These are phyloP conservation scores for Zhuqinia jingwanae DNA, from an alignment of 2,888 invertebrate species.

Conservation along the genomic window DNA sequence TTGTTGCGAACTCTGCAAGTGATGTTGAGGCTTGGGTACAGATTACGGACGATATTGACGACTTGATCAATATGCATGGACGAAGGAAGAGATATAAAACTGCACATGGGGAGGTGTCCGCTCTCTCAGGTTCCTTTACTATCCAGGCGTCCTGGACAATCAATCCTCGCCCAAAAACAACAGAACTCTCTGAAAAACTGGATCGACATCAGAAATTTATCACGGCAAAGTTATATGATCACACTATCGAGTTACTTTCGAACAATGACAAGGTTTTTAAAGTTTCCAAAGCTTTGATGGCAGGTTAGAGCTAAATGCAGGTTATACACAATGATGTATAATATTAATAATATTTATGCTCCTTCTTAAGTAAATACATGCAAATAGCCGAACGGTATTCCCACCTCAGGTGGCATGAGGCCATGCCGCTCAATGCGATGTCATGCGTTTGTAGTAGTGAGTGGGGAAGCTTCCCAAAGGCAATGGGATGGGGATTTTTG, in stretches of 20 bases:
- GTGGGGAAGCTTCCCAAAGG: no score
- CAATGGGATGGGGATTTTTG: no score
- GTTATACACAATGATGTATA: no score
- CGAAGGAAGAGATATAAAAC: conserved; percentile 4
- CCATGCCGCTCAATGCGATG: no score
- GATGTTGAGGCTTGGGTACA: not conserved
- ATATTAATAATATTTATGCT: no score
- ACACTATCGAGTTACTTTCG: not conserved
- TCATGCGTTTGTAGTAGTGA: no score
- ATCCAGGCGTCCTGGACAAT: not conserved
- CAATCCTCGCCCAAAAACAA: not conserved
- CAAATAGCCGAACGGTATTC: no score
- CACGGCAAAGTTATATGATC: conserved; percentile 15
- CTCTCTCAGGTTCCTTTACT: not conserved
- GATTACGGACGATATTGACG: conserved; percentile 24
- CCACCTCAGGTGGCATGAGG: no score
- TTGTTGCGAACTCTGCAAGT: not conserved
- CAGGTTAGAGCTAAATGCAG: no score
- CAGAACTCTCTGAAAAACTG: not conserved
- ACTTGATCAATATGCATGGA: not conserved
- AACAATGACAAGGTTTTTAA: not conserved
- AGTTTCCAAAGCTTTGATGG: conserved; percentile 37
- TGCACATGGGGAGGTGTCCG: conserved; percentile 13
- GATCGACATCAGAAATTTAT: conserved; percentile 29
- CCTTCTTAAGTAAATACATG: no score